A percentile compares a stretch with the other conserved stretches of the same genome.
phyloP scores from a whole-genome alignment of 2,888 invertebrate species.

The Protula sp. region DNA sequence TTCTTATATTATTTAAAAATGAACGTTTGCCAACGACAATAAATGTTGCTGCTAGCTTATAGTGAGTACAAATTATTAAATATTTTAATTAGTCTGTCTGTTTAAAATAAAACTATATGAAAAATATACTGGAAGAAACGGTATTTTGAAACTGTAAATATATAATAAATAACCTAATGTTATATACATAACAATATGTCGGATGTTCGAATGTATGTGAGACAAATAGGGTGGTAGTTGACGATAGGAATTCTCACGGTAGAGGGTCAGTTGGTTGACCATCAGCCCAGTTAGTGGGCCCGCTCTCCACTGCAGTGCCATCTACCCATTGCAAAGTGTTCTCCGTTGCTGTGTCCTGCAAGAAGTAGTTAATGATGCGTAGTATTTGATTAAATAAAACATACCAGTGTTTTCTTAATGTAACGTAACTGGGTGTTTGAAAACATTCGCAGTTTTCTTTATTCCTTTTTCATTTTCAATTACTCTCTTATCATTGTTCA shows the following conservation, averaged over 20 bases:
- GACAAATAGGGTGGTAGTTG: background rate
- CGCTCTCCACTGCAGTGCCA: background rate
- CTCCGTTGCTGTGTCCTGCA: background rate
- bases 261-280: background rate
- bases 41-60: too few species aligned
- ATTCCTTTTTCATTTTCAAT: too few species aligned
- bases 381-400: too few species aligned
- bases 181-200: too few species aligned
- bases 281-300: background rate
- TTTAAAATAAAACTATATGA: background rate
- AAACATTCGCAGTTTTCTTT: too few species aligned
- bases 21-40: too few species aligned
- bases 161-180: background rate
- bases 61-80: background rate
- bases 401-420: too few species aligned
- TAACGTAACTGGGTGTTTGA: too few species aligned
- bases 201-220: too few species aligned
- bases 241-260: too few species aligned
- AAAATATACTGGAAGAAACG: background rate
- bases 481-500: too few species aligned
- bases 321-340: background rate
- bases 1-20: too few species aligned
- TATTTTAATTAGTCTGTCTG: background rate
- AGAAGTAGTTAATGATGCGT: background rate
- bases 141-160: background rate